Conservation (phyloP, 2,888 invertebrate genomes). For the Meteorus cinctellus region DNA sequence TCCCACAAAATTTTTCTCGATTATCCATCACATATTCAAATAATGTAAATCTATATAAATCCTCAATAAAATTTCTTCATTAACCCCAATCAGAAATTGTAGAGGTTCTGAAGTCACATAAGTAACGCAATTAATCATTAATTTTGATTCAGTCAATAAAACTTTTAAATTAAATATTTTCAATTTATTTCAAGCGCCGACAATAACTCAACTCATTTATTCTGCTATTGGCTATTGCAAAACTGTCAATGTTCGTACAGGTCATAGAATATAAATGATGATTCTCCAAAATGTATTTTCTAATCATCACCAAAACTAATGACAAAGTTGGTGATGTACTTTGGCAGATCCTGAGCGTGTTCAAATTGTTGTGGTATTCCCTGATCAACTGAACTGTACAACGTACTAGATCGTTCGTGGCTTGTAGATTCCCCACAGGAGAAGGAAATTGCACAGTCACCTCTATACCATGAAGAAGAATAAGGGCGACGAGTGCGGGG, state of each 20-base stretch:
- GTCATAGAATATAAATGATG: background rate
- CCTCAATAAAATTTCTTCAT: no score
- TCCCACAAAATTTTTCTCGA: background rate
- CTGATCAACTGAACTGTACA: slow-evolving; percentile 41
- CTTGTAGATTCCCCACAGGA: slow-evolving; percentile 35
- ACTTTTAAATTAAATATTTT: background rate
- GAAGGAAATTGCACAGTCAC: slow-evolving; percentile 43
- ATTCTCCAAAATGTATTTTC: background rate
- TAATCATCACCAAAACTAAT: slow-evolving; percentile 5
- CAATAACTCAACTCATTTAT: background rate
- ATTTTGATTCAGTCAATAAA: no score
- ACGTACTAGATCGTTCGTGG: slow-evolving; percentile 38
- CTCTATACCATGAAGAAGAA: slow-evolving; percentile 39
- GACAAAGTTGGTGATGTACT: slow-evolving; percentile 6
- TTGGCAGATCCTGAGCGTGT: slow-evolving; percentile 9
- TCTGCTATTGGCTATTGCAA: background rate
- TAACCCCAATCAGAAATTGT: no score
- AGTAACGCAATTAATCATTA: no score
- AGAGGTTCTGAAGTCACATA: no score
- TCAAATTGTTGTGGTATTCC: slow-evolving; percentile 37
- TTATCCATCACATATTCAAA: background rate
- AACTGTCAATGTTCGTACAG: background rate
- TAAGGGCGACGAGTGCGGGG: slow-evolving; percentile 24
- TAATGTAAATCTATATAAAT: background rate
- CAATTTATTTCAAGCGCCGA: background rate